A percentile compares a stretch with the other conserved stretches of the same genome.
phyloP scores from a whole-genome alignment of 2,113 vertebrate genomes.

The Polypterus bichir region DNA sequence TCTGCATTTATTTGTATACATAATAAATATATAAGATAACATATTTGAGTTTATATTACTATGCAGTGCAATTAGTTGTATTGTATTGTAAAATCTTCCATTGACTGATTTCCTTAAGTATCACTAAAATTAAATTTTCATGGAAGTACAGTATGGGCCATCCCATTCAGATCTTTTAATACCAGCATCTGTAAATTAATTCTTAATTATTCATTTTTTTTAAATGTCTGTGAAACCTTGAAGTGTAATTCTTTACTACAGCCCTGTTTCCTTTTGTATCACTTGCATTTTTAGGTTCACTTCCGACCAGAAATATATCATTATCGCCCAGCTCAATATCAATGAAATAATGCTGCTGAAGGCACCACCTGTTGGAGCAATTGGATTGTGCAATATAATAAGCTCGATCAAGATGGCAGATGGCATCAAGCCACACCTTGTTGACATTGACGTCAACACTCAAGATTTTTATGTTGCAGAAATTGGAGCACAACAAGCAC shows the following conservation, averaged over 20 bases:
- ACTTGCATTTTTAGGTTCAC: conserved; percentile 53
- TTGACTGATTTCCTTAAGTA: no score
- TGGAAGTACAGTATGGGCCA: no score
- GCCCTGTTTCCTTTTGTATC: background rate
- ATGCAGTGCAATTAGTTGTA: no score
- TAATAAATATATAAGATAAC: no score
- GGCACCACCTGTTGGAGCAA: conserved; percentile 61
- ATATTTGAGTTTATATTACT: no score
- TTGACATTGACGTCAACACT: conserved; percentile 65
- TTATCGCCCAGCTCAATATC: conserved; percentile 74
- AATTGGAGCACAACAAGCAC: conserved; percentile 83
- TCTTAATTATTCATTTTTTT: background rate
- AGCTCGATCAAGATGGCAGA: conserved; percentile 71
- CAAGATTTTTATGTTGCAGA: conserved; percentile 83
- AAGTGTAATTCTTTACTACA: background rate
- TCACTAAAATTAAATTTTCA: no score
- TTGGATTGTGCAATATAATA: conserved; percentile 65
- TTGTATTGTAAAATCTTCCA: no score
- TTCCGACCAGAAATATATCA: conserved; percentile 58
- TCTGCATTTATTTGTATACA: no score
- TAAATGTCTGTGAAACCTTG: background rate
- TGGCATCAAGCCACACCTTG: conserved; percentile 73
- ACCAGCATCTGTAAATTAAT: no score
- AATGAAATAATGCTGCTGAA: conserved; percentile 62
- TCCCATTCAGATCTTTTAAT: no score